A percentile compares a stretch with the other conserved stretches of the same genome.
These are phyloP conservation scores for Microcebus lehilahytsara DNA, from an alignment of 2,113 vertebrate genomes.

Conservation along the genomic window DNA sequence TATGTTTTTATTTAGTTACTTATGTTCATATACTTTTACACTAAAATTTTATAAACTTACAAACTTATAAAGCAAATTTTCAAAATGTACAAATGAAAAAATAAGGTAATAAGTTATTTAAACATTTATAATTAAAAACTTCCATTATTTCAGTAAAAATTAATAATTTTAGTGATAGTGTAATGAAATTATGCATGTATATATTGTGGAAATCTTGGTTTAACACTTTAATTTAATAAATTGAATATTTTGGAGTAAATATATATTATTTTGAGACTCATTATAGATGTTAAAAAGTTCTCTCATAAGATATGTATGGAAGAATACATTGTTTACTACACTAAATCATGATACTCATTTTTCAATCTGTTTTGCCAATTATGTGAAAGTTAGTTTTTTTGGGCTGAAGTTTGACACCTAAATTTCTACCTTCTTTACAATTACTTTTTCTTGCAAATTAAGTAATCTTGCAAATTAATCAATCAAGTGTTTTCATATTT, in stretches of 20 bases:
- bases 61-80: neutral
- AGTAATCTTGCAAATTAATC: neutral
- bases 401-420: neutral
- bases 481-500: neutral
- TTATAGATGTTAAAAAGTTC: neutral
- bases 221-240: neutral
- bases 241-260: neutral
- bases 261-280: neutral
- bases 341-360: neutral
- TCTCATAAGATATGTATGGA: neutral
- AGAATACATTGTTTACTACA: neutral
- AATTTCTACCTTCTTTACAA: neutral
- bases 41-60: neutral
- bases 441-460: neutral
- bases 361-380: neutral
- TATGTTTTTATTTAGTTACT: neutral
- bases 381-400: neutral
- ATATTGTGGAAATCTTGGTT: neutral
- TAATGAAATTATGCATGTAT: neutral
- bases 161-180: neutral
- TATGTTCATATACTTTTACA: neutral
- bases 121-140: neutral
- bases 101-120: neutral
- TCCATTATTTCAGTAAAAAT: neutral
- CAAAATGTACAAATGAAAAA: neutral